Evolutionary conservation across 2,797 vertebrate species (phyloP).

Genomic region (Manis javanica): DNA sequence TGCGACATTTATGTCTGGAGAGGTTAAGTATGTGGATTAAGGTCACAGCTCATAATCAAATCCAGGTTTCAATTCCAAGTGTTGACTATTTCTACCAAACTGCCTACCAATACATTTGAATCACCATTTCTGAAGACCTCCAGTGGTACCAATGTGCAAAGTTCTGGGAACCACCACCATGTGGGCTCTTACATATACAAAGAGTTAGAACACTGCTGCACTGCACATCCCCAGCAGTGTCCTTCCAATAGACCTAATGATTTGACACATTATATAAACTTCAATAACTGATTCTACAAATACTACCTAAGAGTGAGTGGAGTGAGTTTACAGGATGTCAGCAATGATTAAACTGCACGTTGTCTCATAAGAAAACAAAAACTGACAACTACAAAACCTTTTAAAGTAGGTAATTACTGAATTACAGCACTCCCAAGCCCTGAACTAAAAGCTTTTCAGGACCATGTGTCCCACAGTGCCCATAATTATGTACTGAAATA

Average conservation of each 20-base stretch:
- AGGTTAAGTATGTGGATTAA: neutral
- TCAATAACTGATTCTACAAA: neutral
- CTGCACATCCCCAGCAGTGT: neutral
- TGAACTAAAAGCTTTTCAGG: neutral
- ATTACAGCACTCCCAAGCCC: neutral
- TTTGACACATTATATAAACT: neutral
- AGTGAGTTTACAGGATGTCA: neutral
- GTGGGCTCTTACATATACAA: neutral
- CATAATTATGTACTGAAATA: neutral
- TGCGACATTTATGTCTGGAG: neutral
- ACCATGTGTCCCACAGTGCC: too few relatives aligned
- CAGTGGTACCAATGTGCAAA: neutral
- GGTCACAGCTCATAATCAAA: neutral
- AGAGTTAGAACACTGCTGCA: neutral
- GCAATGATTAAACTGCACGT: neutral
- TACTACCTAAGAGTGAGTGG: neutral
- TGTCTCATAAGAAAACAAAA: neutral
- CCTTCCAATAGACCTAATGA: neutral
- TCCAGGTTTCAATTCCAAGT: neutral
- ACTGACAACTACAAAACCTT: neutral
- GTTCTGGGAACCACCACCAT: neutral
- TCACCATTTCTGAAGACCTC: neutral
- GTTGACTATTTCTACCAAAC: neutral
- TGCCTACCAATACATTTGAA: neutral
- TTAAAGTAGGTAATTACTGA: neutral